Evolutionary conservation across 2,797 vertebrate genomes (phyloP).

Genomic region (Discoglossus pictus): DNA sequence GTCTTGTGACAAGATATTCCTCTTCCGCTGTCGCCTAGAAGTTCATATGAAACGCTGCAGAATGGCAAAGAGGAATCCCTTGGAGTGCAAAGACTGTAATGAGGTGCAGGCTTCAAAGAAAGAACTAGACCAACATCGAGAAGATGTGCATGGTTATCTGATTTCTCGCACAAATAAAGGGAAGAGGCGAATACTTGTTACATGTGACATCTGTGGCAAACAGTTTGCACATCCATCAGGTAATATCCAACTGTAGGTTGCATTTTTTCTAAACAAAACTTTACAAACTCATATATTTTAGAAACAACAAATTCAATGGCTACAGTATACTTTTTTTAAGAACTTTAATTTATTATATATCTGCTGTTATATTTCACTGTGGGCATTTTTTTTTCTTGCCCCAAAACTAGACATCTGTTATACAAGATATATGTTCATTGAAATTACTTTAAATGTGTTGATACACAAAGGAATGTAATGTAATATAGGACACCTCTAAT

Average conservation of each 20-base stretch:
- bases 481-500: no score
- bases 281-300: no score
- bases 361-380: no score
- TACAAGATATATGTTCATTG: no score
- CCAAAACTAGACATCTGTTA: no score
- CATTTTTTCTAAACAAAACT: neutral
- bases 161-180: slow-evolving; percentile 64
- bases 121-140: slow-evolving; percentile 75
- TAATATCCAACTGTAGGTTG: slow-evolving; percentile 55
- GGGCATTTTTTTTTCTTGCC: no score
- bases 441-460: no score
- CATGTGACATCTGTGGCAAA: slow-evolving; percentile 80
- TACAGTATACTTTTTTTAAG: no score
- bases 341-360: no score
- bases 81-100: slow-evolving; percentile 69
- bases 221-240: slow-evolving; percentile 86
- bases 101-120: slow-evolving; percentile 63
- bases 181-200: slow-evolving; percentile 69
- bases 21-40: slow-evolving; percentile 80
- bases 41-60: slow-evolving; percentile 78
- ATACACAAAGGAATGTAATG: no score
- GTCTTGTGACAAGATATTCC: slow-evolving; percentile 80
- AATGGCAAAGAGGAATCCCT: slow-evolving; percentile 67
- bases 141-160: slow-evolving; percentile 60
- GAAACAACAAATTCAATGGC: no score